Conservation (phyloP, 2,797 vertebrate species). For the Microhierax caerulescens region DNA sequence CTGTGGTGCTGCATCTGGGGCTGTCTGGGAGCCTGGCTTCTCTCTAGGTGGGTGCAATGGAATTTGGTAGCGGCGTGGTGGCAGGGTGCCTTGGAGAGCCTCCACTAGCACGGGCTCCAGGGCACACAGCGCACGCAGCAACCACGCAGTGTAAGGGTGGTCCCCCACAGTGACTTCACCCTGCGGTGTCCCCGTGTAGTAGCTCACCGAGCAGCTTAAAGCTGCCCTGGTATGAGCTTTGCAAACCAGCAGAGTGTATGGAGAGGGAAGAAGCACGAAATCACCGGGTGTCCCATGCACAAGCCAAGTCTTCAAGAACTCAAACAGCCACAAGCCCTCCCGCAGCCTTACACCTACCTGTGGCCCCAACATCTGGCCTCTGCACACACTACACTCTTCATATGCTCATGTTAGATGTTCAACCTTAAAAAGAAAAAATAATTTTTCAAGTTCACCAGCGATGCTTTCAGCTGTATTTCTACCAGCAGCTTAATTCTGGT, state of each 20-base stretch:
- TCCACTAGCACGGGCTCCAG: neutral
- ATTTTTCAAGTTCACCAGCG: rapidly evolving
- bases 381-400: rapidly evolving
- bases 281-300: rapidly evolving
- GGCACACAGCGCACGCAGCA: neutral
- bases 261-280: neutral
- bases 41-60: neutral
- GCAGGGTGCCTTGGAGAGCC: neutral
- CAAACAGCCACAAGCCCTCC: neutral
- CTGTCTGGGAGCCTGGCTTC: neutral
- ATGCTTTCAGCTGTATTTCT: neutral
- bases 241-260: neutral
- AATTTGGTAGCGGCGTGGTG: rapidly evolving
- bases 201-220: neutral
- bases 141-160: neutral
- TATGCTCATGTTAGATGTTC: neutral
- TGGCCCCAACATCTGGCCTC: neutral
- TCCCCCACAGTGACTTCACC: rapidly evolving
- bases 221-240: neutral
- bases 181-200: rapidly evolving
- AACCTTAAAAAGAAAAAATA: neutral
- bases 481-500: neutral
- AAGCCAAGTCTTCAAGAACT: neutral
- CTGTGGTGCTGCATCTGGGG: neutral
- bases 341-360: neutral